A percentile compares a stretch with the other conserved stretches of the same genome.
phyloP scores from a whole-genome alignment of 2,888 invertebrate species.

The Penaeus monodon region DNA sequence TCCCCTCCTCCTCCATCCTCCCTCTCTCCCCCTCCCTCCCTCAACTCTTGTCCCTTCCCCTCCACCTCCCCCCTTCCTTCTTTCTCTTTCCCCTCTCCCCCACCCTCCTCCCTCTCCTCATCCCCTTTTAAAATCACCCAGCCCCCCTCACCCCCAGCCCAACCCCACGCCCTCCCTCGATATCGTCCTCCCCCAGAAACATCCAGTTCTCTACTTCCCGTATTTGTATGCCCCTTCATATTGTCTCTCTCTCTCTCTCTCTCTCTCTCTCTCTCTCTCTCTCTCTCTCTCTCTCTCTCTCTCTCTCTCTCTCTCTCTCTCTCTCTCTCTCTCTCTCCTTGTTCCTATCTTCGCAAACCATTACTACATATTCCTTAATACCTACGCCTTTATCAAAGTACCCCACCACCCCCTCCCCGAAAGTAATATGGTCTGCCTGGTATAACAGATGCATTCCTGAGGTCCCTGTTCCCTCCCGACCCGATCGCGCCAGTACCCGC shows the following conservation, averaged over 20 bases:
- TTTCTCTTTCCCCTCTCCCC: background rate
- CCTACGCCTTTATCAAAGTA: too few species aligned
- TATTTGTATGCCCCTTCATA: background rate
- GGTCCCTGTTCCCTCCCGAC: too few species aligned
- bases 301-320: constrained; percentile 3
- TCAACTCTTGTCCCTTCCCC: background rate
- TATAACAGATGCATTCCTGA: too few species aligned
- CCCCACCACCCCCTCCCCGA: too few species aligned
- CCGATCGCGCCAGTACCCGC: too few species aligned
- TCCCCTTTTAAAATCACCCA: background rate
- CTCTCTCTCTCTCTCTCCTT: too few species aligned
- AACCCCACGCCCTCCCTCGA: background rate
- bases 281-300: constrained; percentile 24
- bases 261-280: constrained; percentile 28
- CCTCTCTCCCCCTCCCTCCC: background rate
- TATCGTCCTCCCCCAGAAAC: background rate
- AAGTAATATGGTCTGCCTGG: background rate
- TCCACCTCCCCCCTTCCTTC: background rate
- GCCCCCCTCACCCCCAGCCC: background rate
- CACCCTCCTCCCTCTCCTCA: too few species aligned
- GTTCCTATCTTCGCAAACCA: background rate
- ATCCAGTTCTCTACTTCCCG: background rate
- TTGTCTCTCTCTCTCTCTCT: constrained; percentile 13
- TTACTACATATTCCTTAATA: background rate
- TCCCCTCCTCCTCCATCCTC: background rate